Conservation (phyloP, 2,113 vertebrate genomes). For the Hippocampus comes region DNA sequence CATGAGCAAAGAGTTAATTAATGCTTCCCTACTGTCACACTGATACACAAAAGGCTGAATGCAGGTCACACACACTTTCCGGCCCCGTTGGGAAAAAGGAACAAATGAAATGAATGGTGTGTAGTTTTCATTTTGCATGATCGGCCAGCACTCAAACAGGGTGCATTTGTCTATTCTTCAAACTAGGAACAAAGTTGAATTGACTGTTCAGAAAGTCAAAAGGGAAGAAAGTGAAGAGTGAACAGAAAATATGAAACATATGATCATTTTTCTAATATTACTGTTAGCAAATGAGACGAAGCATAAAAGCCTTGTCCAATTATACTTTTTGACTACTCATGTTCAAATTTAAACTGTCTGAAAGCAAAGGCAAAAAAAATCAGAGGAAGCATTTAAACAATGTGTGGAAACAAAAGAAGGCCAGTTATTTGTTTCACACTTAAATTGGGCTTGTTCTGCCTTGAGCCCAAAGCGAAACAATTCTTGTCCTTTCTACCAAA, state of each 20-base stretch:
- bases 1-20: conserved; percentile 72
- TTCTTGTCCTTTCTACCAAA: conserved; percentile 5
- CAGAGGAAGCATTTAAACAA: conserved; percentile 10
- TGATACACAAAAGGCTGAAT: conserved; percentile 49
- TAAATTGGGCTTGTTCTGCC: conserved; percentile 18
- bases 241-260: neutral
- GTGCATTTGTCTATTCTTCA: conserved; percentile 23
- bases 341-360: conserved; percentile 23
- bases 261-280: neutral
- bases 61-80: conserved; percentile 24
- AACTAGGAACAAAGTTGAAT: conserved; percentile 50
- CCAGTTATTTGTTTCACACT: conserved; percentile 20
- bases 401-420: conserved; percentile 7
- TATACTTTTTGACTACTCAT: conserved; percentile 11
- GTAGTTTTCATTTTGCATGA: conserved; percentile 54
- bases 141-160: conserved; percentile 27
- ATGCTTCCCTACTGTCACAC: conserved; percentile 58
- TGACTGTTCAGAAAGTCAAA: conserved; percentile 40
- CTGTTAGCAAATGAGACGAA: conserved; percentile 6
- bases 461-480: conserved; percentile 15
- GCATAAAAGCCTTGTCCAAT: conserved; percentile 25
- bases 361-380: conserved; percentile 10
- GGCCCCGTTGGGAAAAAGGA: conserved; percentile 54
- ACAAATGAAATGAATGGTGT: conserved; percentile 70
- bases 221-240: conserved; percentile 13